phyloP scores from a whole-genome alignment of 2,797 vertebrate genomes.

The Onychomys arenicola region DNA sequence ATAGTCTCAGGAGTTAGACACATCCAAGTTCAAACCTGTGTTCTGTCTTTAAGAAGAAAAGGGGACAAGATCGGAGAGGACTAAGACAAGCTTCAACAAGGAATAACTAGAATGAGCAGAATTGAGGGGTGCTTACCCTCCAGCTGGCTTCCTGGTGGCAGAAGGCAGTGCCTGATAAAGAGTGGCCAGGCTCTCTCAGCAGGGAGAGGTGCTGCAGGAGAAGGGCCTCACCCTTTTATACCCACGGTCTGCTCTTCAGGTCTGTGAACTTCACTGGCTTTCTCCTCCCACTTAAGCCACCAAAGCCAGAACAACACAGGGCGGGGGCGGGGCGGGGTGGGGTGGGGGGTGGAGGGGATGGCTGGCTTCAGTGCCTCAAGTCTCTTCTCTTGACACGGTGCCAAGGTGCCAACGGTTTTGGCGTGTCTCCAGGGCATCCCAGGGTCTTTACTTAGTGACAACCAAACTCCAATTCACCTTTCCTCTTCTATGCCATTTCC shows the following conservation, averaged over 20 bases:
- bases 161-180: constrained; percentile 73
- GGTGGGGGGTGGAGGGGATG: neutral
- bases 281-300: constrained; percentile 78
- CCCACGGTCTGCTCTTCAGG: neutral
- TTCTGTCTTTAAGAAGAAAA: neutral
- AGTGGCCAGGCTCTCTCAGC: neutral
- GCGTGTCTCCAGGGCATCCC: neutral
- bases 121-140: constrained; percentile 66
- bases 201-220: constrained; percentile 47
- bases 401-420: constrained; percentile 40
- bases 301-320: constrained; percentile 14
- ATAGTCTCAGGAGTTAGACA: neutral
- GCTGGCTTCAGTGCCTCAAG: neutral
- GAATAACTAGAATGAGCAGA: neutral
- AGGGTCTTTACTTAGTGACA: neutral
- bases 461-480: neutral
- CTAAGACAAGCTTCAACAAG: neutral
- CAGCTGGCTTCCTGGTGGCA: neutral
- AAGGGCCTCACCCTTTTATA: constrained; percentile 68
- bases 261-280: neutral
- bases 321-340: neutral
- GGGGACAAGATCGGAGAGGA: neutral
- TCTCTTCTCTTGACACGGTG: neutral
- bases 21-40: neutral
- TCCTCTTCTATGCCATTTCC: neutral